Evolutionary conservation across 2,888 invertebrate genomes (phyloP).

Genomic region (Synergus gifuensis): DNA sequence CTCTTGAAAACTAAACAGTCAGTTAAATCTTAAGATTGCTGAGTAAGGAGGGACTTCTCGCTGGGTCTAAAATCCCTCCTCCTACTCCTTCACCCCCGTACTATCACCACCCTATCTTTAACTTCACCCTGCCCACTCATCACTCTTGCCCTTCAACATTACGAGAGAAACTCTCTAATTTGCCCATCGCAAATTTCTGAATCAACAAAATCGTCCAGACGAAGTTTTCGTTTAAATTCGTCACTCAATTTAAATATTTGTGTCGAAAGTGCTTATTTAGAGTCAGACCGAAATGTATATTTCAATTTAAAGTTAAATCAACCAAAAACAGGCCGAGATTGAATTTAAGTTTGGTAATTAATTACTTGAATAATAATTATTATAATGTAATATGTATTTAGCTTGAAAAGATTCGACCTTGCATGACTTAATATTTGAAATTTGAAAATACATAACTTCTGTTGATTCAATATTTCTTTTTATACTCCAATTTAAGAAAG

Average conservation of each 20-base stretch:
- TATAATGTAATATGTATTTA: no score
- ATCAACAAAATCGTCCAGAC: not conserved
- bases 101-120: not conserved
- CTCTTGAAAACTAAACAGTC: constrained; percentile 5
- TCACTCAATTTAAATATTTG: not conserved
- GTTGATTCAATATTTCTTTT: not conserved
- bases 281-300: not conserved
- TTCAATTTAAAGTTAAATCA: not conserved
- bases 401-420: no score
- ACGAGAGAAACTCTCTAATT: not conserved
- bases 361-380: no score
- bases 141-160: constrained; percentile 3
- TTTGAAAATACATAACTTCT: no score
- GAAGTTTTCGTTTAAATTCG: not conserved
- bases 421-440: no score
- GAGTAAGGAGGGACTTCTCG: constrained; percentile 27
- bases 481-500: no score
- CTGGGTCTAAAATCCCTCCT: not conserved
- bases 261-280: not conserved
- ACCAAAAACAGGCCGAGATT: not conserved
- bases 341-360: no score
- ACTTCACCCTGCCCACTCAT: not conserved
- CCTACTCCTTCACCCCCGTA: not conserved
- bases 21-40: constrained; percentile 22
- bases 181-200: constrained; percentile 4